Conservation (phyloP, 53 echinoderm and acorn worm genomes). For the Henricia sp. region DNA sequence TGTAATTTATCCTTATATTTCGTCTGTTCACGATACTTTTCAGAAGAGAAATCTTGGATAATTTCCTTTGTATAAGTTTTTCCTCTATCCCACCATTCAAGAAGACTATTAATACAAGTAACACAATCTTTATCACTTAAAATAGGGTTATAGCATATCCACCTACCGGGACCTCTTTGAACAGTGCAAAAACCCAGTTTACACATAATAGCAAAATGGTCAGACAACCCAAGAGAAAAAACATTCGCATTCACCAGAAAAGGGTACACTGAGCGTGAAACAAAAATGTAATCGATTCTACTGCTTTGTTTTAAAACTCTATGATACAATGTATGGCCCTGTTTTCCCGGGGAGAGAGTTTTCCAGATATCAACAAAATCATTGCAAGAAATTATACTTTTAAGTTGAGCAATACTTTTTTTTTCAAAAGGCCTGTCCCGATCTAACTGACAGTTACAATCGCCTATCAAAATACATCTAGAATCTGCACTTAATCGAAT, state of each 20-base stretch:
- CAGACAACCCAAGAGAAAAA: not conserved
- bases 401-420: not conserved
- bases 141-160: not conserved
- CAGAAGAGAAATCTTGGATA: slow-evolving; percentile 5
- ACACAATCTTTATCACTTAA: not conserved
- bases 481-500: too few relatives aligned
- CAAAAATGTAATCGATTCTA: slow-evolving; percentile 6
- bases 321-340: not conserved
- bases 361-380: not conserved
- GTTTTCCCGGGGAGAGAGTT: not conserved
- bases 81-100: not conserved
- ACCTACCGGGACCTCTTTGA: not conserved
- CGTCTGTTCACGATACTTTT: not conserved
- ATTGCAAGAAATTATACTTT: not conserved
- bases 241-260: not conserved
- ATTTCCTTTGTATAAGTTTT: not conserved
- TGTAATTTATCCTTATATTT: not conserved
- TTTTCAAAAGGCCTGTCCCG: not conserved
- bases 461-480: not conserved
- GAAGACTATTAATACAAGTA: not conserved
- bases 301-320: not conserved
- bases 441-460: slow-evolving; percentile 4
- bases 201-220: not conserved
- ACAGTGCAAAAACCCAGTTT: not conserved
- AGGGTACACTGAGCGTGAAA: not conserved